A percentile compares a stretch with the other conserved stretches of the same genome.
Evolutionary conservation across 2,888 invertebrate species (phyloP).

Genomic region (Rhagium mordax): DNA sequence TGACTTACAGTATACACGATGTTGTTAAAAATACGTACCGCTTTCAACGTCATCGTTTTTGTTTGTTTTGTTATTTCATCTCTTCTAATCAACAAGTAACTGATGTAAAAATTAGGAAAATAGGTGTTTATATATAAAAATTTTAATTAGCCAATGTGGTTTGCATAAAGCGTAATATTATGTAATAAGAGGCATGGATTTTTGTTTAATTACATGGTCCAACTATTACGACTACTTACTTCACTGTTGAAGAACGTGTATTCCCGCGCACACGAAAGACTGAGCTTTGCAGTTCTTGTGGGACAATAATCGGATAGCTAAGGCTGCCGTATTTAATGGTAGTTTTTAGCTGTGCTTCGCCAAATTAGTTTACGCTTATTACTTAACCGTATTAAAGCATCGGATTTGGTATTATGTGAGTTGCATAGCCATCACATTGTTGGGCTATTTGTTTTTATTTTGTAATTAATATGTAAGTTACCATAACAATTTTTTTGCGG

Average conservation of each 20-base stretch:
- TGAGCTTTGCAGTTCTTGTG: background rate
- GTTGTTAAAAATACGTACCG: slow-evolving; percentile 15
- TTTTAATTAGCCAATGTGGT: slow-evolving; percentile 8
- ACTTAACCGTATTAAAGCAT: background rate
- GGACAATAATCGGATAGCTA: background rate
- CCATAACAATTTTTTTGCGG: background rate
- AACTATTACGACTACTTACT: slow-evolving; percentile 8
- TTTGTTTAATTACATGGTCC: slow-evolving; percentile 22
- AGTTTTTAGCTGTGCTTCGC: background rate
- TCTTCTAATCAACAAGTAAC: background rate
- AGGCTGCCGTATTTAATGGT: background rate
- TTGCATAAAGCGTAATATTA: slow-evolving; percentile 10
- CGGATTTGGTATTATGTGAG: background rate
- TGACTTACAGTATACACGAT: too few relatives aligned
- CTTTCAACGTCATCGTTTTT: background rate
- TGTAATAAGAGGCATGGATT: slow-evolving; percentile 11
- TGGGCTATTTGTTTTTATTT: background rate
- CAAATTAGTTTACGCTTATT: background rate
- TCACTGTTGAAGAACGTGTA: background rate
- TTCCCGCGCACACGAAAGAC: background rate
- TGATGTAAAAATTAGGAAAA: background rate
- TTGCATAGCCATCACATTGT: background rate
- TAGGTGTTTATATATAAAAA: slow-evolving; percentile 21
- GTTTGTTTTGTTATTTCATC: slow-evolving; percentile 1
- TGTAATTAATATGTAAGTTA: background rate